Evolutionary conservation across 2,888 invertebrate genomes (phyloP), one percentile per base, ranked within the genome.

Genomic region (Drosophila subquinaria): DNA sequence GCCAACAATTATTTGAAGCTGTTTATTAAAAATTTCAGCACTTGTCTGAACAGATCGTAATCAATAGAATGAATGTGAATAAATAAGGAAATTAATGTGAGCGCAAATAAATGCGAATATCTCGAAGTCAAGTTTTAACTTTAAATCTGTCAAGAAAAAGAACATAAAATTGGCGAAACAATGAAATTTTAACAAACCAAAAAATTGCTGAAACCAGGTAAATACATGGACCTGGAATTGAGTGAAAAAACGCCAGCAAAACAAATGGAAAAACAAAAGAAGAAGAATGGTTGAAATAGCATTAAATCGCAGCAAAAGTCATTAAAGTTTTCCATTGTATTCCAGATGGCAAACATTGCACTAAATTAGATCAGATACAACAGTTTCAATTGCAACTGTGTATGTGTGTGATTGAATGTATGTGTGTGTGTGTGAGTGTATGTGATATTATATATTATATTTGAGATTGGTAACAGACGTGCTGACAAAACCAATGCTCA

Each of bases 381-480:
- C 4, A 48, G 13, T n/a, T 33, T 40, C 38, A 15, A 40, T 33
- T 67, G 45, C 60, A 71, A 17, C 35, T 43, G 10, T 38, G 6
- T 57, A 11, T 53, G 53, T 33, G 51, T 8, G 33, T 51, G 42
- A 30, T 17, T 47, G 59, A 4, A 3, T 36, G 20, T 23, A 13
- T 13, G 45, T 45, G 45, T n/a, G 23, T 23, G 35, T 23, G 15
- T 59, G 47, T 11, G 11, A 15, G 8, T 47, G 4, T 3, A 4
- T 36, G 10, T 42, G 63, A 64, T 73, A 64, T 36, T 36, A 23
- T 64, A 48, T 63, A 63, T 61, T 57, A 50, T 38, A 73, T 69
- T 66, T 60, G 42, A 78, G 66, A 78, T 73, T 61, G 73, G 59
- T 38, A 61, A 27, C 60, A 69, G 65, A 77, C 79, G 71, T 68